Conservation (phyloP, 2,888 invertebrate genomes). For the Phoronis australis region DNA sequence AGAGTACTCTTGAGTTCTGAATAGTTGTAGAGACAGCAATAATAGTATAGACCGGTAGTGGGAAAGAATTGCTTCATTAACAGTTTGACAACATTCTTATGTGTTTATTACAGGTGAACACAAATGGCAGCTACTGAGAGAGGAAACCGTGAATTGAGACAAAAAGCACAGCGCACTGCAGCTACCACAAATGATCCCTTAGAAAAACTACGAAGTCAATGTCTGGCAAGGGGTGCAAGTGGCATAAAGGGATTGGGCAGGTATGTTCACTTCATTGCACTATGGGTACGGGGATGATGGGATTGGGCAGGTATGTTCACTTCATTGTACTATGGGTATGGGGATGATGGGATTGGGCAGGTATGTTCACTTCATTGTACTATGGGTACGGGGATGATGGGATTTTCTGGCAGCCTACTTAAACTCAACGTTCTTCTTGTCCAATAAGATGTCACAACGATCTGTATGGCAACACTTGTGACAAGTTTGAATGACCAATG, state of each 20-base stretch:
- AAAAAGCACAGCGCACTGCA: constrained; percentile 58
- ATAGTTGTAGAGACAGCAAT: too few species aligned
- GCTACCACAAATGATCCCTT: constrained; percentile 69
- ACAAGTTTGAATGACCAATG: too few species aligned
- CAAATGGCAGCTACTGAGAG: constrained; percentile 69
- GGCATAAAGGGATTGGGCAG: constrained; percentile 84
- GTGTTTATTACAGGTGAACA: too few species aligned
- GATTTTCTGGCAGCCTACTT: constrained; percentile 55
- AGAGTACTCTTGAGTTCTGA: too few species aligned
- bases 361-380: constrained; percentile 55
- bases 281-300: constrained; percentile 81
- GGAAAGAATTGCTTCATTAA: too few species aligned
- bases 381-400: constrained; percentile 81
- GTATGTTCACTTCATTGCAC: constrained; percentile 55
- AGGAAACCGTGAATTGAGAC: constrained; percentile 73
- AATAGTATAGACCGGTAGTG: too few species aligned
- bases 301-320: constrained; percentile 70
- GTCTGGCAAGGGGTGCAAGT: constrained; percentile 76
- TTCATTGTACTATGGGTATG: too few species aligned
- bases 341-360: constrained; percentile 84
- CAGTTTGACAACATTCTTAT: too few species aligned
- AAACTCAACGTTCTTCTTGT: not conserved
- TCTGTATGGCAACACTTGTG: too few species aligned
- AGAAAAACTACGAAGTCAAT: constrained; percentile 75
- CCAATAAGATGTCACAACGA: not conserved